Evolutionary conservation across 2,113 vertebrate species (phyloP).

Genomic region (Crypturellus undulatus): DNA sequence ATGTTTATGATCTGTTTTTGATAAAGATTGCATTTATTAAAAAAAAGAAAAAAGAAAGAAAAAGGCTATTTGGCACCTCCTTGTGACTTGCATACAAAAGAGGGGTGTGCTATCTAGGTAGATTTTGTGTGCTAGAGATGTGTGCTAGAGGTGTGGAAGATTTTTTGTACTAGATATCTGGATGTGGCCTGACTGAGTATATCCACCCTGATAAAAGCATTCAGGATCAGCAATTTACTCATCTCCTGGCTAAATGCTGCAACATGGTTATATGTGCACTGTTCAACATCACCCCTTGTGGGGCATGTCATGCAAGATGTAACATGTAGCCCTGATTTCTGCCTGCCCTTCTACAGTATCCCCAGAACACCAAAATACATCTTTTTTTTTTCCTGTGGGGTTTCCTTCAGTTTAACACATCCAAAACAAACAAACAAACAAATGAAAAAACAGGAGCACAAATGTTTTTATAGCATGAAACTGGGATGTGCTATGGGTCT

Average conservation of each 20-base stretch:
- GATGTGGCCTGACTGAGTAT: background rate
- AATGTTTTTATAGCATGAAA: background rate
- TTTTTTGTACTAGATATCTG: background rate
- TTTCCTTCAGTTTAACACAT: background rate
- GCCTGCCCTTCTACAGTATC: fast-evolving
- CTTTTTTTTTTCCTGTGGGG: background rate
- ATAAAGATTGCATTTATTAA: background rate
- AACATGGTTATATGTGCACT: fast-evolving
- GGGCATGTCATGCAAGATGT: background rate
- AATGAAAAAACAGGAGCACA: too few relatives aligned
- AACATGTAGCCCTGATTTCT: background rate
- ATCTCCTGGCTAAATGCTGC: fast-evolving
- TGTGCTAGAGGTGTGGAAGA: too few relatives aligned
- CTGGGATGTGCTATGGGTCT: fast-evolving
- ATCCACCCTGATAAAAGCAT: background rate
- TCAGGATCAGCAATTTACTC: background rate
- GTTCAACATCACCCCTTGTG: background rate
- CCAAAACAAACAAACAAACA: background rate
- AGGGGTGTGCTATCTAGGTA: background rate
- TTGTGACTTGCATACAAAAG: background rate
- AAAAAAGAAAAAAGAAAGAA: background rate
- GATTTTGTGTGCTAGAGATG: background rate
- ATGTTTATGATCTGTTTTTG: background rate
- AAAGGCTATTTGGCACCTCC: background rate
- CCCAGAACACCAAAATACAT: background rate